phyloP scores from a whole-genome alignment of 1,140 invertebrate species.

The Psilanteris sp. region DNA sequence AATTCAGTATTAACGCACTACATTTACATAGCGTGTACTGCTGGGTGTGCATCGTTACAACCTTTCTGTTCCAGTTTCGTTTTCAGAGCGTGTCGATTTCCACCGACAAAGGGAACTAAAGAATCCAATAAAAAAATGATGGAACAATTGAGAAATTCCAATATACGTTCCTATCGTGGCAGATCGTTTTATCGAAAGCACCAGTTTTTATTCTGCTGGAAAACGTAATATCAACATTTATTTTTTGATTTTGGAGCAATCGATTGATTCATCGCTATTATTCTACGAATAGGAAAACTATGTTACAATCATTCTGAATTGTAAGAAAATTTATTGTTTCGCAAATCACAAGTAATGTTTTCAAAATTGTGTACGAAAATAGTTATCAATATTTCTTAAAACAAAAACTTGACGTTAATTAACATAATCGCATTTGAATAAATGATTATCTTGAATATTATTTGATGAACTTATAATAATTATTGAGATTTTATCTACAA shows the following conservation, averaged over 20 bases:
- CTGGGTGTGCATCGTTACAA: constrained; percentile 49
- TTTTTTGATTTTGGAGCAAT: constrained; percentile 42
- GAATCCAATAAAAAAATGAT: constrained; percentile 58
- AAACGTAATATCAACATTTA: constrained; percentile 58
- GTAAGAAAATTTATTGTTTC: constrained; percentile 25
- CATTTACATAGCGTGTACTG: constrained; percentile 45
- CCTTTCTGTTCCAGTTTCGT: constrained; percentile 48
- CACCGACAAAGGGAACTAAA: constrained; percentile 53
- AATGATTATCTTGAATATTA: too few relatives aligned
- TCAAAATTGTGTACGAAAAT: too few relatives aligned
- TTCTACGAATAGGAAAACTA: constrained; percentile 5
- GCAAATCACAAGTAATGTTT: too few relatives aligned
- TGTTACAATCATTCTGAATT: constrained; percentile 30
- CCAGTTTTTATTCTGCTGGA: constrained; percentile 45
- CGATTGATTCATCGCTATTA: constrained; percentile 46
- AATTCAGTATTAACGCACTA: constrained; percentile 47
- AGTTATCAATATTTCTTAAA: too few relatives aligned
- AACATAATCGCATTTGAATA: too few relatives aligned
- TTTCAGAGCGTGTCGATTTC: constrained; percentile 58
- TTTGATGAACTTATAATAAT: too few relatives aligned
- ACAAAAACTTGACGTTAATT: too few relatives aligned
- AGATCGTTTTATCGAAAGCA: constrained; percentile 50
- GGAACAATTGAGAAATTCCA: constrained; percentile 57
- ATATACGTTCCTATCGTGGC: constrained; percentile 54
- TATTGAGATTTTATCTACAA: too few relatives aligned